These are phyloP conservation scores for Phymorhynchus buccinoides DNA, from an alignment of 1,140 invertebrate genomes.

Conservation along the genomic window DNA sequence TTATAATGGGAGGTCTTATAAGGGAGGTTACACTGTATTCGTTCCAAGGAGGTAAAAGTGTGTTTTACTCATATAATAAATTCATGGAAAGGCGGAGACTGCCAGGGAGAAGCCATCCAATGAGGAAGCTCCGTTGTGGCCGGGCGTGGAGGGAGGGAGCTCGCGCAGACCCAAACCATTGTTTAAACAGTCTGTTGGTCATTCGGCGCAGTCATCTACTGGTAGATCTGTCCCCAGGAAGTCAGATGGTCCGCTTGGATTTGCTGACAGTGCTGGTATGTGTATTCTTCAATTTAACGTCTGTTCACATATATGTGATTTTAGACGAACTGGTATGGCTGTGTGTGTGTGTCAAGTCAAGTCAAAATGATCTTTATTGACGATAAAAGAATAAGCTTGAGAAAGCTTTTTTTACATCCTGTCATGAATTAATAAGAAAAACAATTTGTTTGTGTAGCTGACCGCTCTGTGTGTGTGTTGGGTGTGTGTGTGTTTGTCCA, in stretches of 20 bases:
- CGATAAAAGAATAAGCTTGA: too few relatives aligned
- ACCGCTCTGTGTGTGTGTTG: neutral
- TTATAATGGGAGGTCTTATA: too few relatives aligned
- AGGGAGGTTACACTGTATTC: too few relatives aligned
- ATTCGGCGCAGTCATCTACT: neutral
- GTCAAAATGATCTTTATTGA: too few relatives aligned
- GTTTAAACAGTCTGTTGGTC: neutral
- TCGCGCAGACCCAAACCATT: neutral
- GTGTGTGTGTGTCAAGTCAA: conserved; percentile 7
- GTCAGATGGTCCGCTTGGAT: neutral
- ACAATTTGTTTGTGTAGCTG: neutral
- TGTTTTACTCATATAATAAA: too few relatives aligned
- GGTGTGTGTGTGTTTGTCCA: neutral
- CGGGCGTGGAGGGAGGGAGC: neutral
- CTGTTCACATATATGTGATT: too few relatives aligned
- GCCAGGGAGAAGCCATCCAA: neutral
- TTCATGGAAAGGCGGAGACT: neutral
- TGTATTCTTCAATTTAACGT: too few relatives aligned
- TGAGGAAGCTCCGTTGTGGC: neutral
- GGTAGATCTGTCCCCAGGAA: neutral
- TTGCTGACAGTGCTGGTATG: neutral
- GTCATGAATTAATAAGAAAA: too few relatives aligned
- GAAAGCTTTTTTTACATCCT: too few relatives aligned
- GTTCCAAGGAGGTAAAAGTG: too few relatives aligned
- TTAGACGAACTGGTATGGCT: too few relatives aligned